Evolutionary conservation across 2,113 vertebrate genomes (phyloP).

Genomic region (Pseudorectes ferrugineus): DNA sequence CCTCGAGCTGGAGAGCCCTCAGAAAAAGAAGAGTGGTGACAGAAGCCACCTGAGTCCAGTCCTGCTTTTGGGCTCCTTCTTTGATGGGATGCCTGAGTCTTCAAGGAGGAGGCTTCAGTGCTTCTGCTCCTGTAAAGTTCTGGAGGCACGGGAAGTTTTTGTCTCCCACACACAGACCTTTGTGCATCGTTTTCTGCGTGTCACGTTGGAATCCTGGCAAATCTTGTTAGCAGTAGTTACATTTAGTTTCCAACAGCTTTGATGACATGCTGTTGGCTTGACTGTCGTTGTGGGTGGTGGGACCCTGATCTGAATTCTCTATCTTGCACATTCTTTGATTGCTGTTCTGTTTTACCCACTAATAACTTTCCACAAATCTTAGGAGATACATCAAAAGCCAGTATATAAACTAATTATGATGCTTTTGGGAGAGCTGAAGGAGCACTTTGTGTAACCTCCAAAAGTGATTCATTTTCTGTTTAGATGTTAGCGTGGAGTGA

Average conservation of each 20-base stretch:
- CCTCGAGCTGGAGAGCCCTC: background rate
- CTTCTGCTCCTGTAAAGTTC: background rate
- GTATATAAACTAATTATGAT: background rate
- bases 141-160: background rate
- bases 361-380: background rate
- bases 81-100: background rate
- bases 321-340: background rate
- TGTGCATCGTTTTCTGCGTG: background rate
- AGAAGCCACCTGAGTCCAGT: background rate
- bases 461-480: background rate
- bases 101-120: background rate
- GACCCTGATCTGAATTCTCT: constrained; percentile 8
- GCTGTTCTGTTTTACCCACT: background rate
- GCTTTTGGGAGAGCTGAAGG: constrained; percentile 1
- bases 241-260: constrained; percentile 8
- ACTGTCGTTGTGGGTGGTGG: background rate
- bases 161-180: background rate
- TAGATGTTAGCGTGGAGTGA: background rate
- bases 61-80: background rate
- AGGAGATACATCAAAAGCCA: background rate
- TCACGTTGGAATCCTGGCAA: background rate
- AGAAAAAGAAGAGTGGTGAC: background rate
- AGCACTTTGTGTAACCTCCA: background rate
- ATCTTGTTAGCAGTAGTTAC: background rate
- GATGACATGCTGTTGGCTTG: constrained; percentile 15